phyloP scores from a whole-genome alignment of 1,140 invertebrate species.

The Drosophila kohkoa region DNA sequence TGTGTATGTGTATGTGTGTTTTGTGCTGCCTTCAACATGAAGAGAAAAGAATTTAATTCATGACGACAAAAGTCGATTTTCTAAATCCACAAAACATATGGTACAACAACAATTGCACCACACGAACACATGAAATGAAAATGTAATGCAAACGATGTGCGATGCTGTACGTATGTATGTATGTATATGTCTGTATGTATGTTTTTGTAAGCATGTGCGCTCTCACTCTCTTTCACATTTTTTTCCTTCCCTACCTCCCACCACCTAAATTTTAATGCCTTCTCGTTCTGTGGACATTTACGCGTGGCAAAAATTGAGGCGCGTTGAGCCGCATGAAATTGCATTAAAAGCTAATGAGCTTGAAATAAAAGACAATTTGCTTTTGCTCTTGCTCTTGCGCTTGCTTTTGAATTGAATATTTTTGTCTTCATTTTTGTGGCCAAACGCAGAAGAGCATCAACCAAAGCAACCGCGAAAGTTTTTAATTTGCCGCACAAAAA shows the following conservation, averaged over 20 bases:
- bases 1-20: background rate
- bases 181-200: constrained; percentile 1
- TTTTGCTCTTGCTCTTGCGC: background rate
- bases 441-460: constrained; percentile 20
- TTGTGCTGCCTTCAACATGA: background rate
- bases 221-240: background rate
- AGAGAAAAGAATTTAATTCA: constrained; percentile 73
- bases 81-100: constrained; percentile 76
- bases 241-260: background rate
- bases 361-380: constrained; percentile 80
- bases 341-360: constrained; percentile 82
- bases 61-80: constrained; percentile 80
- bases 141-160: constrained; percentile 71
- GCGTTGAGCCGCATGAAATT: constrained; percentile 81
- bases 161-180: constrained; percentile 12
- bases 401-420: constrained; percentile 62
- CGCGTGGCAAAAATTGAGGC: constrained; percentile 71
- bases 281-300: constrained; percentile 41
- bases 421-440: constrained; percentile 47
- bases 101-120: constrained; percentile 38
- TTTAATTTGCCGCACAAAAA: constrained; percentile 51
- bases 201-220: background rate
- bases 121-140: constrained; percentile 55
- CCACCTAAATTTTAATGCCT: background rate
- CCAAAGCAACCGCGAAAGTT: constrained; percentile 56